Conservation (phyloP, 1,140 invertebrate genomes). For the Helicorthomorpha holstii region DNA sequence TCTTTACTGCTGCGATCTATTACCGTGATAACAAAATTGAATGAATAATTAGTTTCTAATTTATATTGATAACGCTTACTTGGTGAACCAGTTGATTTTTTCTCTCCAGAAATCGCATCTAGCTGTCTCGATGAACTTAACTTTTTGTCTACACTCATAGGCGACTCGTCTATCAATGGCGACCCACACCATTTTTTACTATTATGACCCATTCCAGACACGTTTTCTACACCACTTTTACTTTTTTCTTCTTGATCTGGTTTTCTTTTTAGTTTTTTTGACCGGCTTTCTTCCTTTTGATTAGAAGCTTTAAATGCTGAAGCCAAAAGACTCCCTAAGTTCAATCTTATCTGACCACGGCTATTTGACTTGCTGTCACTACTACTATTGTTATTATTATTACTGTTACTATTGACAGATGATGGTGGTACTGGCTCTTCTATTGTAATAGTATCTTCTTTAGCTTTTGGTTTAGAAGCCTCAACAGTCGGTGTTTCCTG, state of each 20-base stretch:
- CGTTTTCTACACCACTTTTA: conserved; percentile 4
- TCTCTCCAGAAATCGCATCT: background rate
- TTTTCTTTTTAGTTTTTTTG: conserved; percentile 4
- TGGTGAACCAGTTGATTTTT: conserved; percentile 9
- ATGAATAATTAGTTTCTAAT: conserved; percentile 70
- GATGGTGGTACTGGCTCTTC: conserved; percentile 8
- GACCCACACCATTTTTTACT: background rate
- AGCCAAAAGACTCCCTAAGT: conserved; percentile 7
- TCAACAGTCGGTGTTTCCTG: background rate
- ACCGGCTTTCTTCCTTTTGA: background rate
- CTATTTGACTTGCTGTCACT: background rate
- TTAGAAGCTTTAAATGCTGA: conserved; percentile 2
- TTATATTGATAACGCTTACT: conserved; percentile 52
- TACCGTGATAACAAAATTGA: conserved; percentile 68
- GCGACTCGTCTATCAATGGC: conserved; percentile 3
- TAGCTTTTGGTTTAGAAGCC: too few species aligned
- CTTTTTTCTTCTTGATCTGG: background rate
- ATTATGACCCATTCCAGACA: background rate
- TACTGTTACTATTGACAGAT: conserved; percentile 10
- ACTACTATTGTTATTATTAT: conserved; percentile 4
- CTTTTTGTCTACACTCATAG: background rate
- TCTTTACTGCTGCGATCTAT: conserved; percentile 33
- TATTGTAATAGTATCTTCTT: background rate
- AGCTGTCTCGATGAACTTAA: background rate
- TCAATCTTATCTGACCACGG: background rate